phyloP scores from a whole-genome alignment of 2,113 vertebrate genomes.

The Pollimyrus isidori region DNA sequence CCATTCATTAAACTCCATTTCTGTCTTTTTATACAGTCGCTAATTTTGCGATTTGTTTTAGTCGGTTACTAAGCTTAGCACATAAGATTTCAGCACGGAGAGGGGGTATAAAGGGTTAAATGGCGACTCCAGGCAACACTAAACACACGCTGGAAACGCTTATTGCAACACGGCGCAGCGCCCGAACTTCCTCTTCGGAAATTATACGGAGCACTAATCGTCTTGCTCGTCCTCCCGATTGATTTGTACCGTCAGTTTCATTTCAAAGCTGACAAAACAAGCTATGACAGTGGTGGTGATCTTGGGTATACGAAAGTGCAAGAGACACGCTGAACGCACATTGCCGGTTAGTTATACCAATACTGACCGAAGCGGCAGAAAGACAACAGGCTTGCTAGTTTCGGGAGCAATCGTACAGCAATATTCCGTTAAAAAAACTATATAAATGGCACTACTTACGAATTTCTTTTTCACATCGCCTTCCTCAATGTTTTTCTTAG shows the following conservation, averaged over 20 bases:
- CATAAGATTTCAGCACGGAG: not conserved
- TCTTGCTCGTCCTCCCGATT: not conserved
- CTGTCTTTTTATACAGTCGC: not conserved
- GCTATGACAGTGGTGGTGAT: not conserved
- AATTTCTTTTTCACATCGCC: constrained; percentile 69
- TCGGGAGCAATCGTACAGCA: not conserved
- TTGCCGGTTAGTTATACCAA: not conserved
- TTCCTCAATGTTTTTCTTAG: constrained; percentile 62
- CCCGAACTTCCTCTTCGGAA: not conserved
- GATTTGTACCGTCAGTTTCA: not conserved
- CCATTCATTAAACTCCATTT: not conserved
- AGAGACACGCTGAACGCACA: not conserved
- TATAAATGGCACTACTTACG: constrained; percentile 49
- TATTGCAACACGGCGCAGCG: not conserved
- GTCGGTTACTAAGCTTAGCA: not conserved
- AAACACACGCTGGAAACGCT: not conserved
- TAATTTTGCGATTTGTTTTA: not conserved
- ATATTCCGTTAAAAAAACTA: not conserved
- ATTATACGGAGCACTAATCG: not conserved
- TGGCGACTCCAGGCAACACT: not conserved
- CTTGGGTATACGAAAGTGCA: not conserved
- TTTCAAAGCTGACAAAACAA: not conserved
- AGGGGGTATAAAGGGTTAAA: not conserved
- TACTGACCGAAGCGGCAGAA: not conserved
- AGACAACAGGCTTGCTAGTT: not conserved